Evolutionary conservation across 2,888 invertebrate genomes (phyloP), one percentile per base, ranked within the genome.

Genomic region (Rhingia rostrata): DNA sequence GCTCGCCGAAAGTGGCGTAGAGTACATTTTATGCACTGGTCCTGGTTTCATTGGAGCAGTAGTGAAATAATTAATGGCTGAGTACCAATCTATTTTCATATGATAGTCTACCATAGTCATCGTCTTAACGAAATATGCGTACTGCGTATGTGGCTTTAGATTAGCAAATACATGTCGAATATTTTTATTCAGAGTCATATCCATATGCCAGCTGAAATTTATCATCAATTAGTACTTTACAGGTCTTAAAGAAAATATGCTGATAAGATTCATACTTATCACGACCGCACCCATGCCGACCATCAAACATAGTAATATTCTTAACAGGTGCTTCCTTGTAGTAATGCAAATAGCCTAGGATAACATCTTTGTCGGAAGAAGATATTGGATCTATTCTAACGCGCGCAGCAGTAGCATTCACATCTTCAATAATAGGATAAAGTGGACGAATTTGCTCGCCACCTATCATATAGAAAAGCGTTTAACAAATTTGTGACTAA

Each of bases 111-210:
- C 94, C 72, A 97, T 95, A 2, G 97, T 97, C 88, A 97, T 95
- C 0, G 99, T 98, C 92, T 97, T 96, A 0, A 99, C 96, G 90
- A 98, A 99, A 86, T 95, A 95, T 0, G 98, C 99, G 92, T 99
- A 99, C 87, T 96, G 95, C 0, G 98, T 98, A 91, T 93, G 96
- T 0, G 98, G 97, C 87, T 95, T 95, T n/a, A 98, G 93, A 75
- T 94, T 93, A 1, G 94, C 92, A 41, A 97, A 90, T 7, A 94
- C 92, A 87, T 94, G 92, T 87, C 93, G 93, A 22, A 92, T 90
- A 14, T 93, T 93, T 89, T 86, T 88, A 35, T 60, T 87, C 0
- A 86, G 35, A 3, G 88, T 84, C 4, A 89, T 78, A 49, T 94
- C 93, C 49, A 95, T 94, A 86, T 93, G 93, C 96, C 96, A 96